Percentiles rank a stretch among this genome's conserved stretches.
phyloP scores from a whole-genome alignment of 2,113 vertebrate genomes.

The Sinocyclocheilus rhinocerous region DNA sequence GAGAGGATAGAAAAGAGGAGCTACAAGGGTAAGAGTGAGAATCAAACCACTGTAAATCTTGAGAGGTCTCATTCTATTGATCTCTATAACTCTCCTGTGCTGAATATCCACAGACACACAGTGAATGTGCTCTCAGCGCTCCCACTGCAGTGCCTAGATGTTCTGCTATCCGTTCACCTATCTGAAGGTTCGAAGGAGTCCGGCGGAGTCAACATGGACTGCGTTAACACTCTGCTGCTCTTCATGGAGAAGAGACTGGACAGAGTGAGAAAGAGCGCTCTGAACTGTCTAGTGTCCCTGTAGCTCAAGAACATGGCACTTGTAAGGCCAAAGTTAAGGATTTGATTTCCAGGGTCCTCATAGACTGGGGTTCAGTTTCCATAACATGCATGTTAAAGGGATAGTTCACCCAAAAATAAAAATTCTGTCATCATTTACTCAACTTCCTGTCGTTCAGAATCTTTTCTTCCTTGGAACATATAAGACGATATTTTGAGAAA shows the following conservation, averaged over 20 bases:
- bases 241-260: too few relatives aligned
- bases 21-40: slow-evolving; percentile 73
- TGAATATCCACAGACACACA: slow-evolving; percentile 62
- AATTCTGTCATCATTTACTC: neutral
- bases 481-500: neutral
- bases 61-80: neutral
- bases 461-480: neutral
- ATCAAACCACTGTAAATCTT: neutral
- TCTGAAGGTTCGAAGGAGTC: too few relatives aligned
- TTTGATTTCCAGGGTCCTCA: too few relatives aligned
- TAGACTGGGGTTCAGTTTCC: too few relatives aligned
- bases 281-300: too few relatives aligned
- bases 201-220: too few relatives aligned
- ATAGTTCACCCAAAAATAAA: too few relatives aligned
- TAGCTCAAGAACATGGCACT: too few relatives aligned
- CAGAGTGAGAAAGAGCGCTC: too few relatives aligned
- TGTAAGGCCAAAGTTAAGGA: too few relatives aligned
- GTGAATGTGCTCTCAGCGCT: slow-evolving; percentile 89
- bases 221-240: too few relatives aligned
- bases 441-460: neutral
- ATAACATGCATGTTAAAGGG: too few relatives aligned
- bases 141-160: slow-evolving; percentile 79
- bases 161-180: slow-evolving; percentile 69
- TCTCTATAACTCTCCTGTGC: neutral
- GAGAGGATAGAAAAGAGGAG: slow-evolving; percentile 73